Percentiles rank a stretch among this genome's conserved stretches.
phyloP scores from a whole-genome alignment of 2,797 vertebrate species.

The Onychomys arenicola region DNA sequence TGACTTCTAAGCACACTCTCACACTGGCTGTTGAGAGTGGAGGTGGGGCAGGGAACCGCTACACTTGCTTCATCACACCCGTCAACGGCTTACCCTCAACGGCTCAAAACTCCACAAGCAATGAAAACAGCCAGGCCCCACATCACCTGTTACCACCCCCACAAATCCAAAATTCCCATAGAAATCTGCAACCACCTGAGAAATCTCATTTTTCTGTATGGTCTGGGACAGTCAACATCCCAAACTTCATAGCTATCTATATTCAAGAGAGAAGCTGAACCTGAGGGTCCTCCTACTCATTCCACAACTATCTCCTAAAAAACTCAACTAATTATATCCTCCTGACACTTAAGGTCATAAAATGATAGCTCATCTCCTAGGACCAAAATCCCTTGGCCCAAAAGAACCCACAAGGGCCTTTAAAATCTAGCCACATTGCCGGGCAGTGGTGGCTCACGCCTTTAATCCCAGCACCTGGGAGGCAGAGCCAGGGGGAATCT shows the following conservation, averaged over 20 bases:
- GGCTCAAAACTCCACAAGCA: background rate
- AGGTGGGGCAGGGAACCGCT: fast-evolving
- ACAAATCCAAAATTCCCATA: background rate
- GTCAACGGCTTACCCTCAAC: background rate
- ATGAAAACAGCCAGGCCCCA: background rate
- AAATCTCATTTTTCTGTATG: background rate
- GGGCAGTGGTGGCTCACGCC: too few species aligned
- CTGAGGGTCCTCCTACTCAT: background rate
- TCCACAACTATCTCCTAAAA: background rate
- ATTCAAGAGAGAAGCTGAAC: background rate
- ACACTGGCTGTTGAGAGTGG: background rate
- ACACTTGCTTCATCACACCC: background rate
- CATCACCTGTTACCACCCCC: background rate
- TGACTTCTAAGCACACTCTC: background rate
- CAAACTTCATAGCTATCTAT: background rate
- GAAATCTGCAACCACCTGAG: background rate
- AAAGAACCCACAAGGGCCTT: background rate
- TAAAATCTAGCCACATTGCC: background rate
- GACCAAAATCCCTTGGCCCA: background rate
- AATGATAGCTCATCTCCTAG: background rate
- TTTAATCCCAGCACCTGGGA: too few species aligned
- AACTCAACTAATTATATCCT: background rate
- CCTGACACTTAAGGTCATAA: background rate
- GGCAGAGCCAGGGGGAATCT: too few species aligned
- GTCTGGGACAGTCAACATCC: background rate